Conservation (phyloP, 2,888 invertebrate genomes). For the Sinohyriopsis cumingii region DNA sequence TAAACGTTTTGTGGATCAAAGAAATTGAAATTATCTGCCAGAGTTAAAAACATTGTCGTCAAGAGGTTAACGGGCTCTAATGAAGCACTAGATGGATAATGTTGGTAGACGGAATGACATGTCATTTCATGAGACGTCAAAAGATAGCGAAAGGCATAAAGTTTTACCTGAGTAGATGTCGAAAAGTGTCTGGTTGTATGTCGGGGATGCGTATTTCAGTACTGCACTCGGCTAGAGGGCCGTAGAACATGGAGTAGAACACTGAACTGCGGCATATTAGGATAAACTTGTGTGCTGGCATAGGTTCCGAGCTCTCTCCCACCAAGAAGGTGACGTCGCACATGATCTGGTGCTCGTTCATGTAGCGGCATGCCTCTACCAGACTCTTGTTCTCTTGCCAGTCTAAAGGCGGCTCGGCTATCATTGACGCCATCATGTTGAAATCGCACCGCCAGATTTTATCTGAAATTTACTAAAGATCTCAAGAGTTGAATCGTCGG, state of each 20-base stretch:
- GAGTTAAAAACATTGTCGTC: too few species aligned
- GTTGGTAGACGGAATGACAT: too few species aligned
- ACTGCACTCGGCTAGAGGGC: slow-evolving; percentile 33
- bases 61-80: too few species aligned
- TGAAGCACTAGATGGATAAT: too few species aligned
- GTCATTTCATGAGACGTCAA: too few species aligned
- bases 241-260: slow-evolving; percentile 47
- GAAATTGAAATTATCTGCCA: too few species aligned
- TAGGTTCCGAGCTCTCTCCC: slow-evolving; percentile 26
- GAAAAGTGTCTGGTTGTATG: slow-evolving; percentile 41
- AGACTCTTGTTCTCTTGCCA: slow-evolving; percentile 38
- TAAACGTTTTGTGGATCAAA: too few species aligned
- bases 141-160: too few species aligned
- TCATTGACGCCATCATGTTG: background rate
- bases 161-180: slow-evolving; percentile 37
- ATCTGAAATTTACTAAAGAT: too few species aligned
- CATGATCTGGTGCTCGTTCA: slow-evolving; percentile 36
- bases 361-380: slow-evolving; percentile 36
- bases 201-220: slow-evolving; percentile 37
- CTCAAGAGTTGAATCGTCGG: too few species aligned
- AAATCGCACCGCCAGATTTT: too few species aligned
- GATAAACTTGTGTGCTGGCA: slow-evolving; percentile 41
- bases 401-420: slow-evolving; percentile 22
- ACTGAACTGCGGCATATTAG: slow-evolving; percentile 47
- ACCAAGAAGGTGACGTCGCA: slow-evolving; percentile 44